A percentile compares a stretch with the other conserved stretches of the same genome.
Conservation (phyloP, 2,888 invertebrate species). For the Catocala fraxini region DNA sequence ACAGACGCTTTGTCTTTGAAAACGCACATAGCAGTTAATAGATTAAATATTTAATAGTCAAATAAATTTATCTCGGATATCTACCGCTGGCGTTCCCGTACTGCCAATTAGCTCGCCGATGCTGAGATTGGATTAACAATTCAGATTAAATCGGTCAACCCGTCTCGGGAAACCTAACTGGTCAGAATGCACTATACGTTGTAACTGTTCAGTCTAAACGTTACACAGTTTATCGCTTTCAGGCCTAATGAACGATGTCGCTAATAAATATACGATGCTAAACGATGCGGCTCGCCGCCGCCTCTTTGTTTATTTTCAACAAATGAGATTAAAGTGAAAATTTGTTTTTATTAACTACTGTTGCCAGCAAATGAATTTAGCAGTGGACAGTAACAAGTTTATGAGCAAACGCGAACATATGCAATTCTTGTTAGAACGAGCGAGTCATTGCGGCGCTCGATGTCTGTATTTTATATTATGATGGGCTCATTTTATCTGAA, state of each 20-base stretch:
- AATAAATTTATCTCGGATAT: conserved; percentile 71
- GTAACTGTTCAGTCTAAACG: conserved; percentile 58
- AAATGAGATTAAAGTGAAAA: conserved; percentile 53
- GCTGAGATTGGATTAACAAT: conserved; percentile 77
- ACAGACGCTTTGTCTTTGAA: conserved; percentile 30
- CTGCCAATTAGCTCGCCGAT: conserved; percentile 77
- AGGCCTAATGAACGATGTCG: conserved; percentile 65
- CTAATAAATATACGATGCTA: conserved; percentile 58
- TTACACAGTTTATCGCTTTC: conserved; percentile 63
- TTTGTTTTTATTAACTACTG: conserved; percentile 31
- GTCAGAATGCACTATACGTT: conserved; percentile 39
- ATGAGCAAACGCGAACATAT: conserved; percentile 29
- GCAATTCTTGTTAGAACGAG: conserved; percentile 42
- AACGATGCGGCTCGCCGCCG: conserved; percentile 52
- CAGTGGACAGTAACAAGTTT: conserved; percentile 1
- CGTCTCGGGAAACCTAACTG: conserved; percentile 52
- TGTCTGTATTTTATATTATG: conserved; percentile 32
- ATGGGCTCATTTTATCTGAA: conserved; percentile 42
- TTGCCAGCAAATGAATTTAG: conserved; percentile 21
- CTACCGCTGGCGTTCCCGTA: conserved; percentile 55
- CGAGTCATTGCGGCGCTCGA: conserved; percentile 31
- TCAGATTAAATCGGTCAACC: conserved; percentile 75
- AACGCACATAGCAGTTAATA: conserved; percentile 26
- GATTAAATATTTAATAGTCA: conserved; percentile 57
- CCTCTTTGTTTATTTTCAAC: conserved; percentile 45